Evolutionary conservation across 2,797 vertebrate genomes (phyloP).

Genomic region (Phataginus tetradactyla): DNA sequence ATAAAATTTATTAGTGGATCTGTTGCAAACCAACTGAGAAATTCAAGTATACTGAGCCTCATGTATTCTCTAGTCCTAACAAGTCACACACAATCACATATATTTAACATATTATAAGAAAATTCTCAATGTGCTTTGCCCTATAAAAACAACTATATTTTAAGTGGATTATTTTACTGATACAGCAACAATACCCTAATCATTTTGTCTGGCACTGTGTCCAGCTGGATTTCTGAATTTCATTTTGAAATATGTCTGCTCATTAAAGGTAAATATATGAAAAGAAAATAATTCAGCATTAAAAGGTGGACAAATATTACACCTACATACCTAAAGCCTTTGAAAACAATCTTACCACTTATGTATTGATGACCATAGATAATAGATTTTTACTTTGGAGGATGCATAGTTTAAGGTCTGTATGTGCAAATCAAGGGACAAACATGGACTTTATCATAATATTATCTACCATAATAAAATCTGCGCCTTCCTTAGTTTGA

Average conservation of each 20-base stretch:
- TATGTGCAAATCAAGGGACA: background rate
- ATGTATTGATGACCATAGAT: background rate
- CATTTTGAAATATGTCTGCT: background rate
- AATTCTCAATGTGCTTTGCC: background rate
- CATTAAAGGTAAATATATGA: constrained; percentile 32
- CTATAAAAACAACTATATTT: background rate
- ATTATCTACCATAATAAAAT: background rate
- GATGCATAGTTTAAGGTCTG: background rate
- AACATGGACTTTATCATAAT: background rate
- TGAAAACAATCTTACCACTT: constrained; percentile 3
- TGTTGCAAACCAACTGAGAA: constrained; percentile 9
- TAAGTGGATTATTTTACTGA: constrained; percentile 48
- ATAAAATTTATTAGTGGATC: background rate
- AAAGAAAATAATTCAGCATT: constrained; percentile 61
- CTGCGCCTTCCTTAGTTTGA: background rate
- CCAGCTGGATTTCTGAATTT: constrained; percentile 48
- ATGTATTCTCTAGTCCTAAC: background rate
- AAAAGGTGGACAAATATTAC: constrained; percentile 16
- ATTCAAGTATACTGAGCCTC: background rate
- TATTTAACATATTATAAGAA: background rate
- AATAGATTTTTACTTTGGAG: background rate
- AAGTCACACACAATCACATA: background rate
- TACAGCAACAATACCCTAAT: background rate
- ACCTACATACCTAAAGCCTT: background rate
- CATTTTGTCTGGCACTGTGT: constrained; percentile 42